Conservation (phyloP, 2,888 invertebrate genomes). For the Schrankia costaestrigalis region DNA sequence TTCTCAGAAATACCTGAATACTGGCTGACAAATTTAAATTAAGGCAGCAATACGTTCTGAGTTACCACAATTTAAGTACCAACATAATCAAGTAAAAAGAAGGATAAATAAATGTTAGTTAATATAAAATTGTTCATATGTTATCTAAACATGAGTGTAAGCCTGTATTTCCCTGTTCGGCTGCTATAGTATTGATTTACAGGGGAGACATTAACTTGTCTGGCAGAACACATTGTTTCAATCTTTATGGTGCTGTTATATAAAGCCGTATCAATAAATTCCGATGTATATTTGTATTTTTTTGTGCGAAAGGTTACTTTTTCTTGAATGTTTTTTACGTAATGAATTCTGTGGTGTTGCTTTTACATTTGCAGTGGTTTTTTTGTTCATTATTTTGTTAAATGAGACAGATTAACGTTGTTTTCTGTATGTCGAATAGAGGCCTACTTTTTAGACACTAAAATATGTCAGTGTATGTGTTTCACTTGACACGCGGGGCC, state of each 20-base stretch:
- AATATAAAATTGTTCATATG: slow-evolving; percentile 4
- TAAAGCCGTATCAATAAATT: slow-evolving; percentile 24
- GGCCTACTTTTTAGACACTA: neutral
- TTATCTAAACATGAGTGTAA: no score
- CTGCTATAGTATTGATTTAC: slow-evolving; percentile 18
- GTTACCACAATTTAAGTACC: no score
- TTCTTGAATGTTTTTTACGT: slow-evolving; percentile 13
- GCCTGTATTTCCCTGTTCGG: slow-evolving; percentile 8
- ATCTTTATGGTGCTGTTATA: slow-evolving; percentile 18
- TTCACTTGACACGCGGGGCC: slow-evolving; percentile 16
- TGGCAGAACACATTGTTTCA: slow-evolving; percentile 20
- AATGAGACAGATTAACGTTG: no score
- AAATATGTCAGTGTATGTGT: slow-evolving; percentile 3
- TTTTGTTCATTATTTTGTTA: neutral
- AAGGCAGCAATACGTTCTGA: no score
- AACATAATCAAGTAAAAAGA: no score
- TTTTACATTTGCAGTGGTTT: neutral
- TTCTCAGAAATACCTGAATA: no score
- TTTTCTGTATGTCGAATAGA: neutral
- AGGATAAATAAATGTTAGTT: no score
- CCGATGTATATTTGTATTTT: slow-evolving; percentile 11
- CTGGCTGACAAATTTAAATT: no score
- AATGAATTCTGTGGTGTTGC: slow-evolving; percentile 9
- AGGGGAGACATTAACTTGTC: slow-evolving; percentile 15
- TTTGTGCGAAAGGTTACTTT: slow-evolving; percentile 13